Base-by-base conservation (phyloP, 2,797 vertebrate species). In the Hemibagrus guttatus region DNA sequence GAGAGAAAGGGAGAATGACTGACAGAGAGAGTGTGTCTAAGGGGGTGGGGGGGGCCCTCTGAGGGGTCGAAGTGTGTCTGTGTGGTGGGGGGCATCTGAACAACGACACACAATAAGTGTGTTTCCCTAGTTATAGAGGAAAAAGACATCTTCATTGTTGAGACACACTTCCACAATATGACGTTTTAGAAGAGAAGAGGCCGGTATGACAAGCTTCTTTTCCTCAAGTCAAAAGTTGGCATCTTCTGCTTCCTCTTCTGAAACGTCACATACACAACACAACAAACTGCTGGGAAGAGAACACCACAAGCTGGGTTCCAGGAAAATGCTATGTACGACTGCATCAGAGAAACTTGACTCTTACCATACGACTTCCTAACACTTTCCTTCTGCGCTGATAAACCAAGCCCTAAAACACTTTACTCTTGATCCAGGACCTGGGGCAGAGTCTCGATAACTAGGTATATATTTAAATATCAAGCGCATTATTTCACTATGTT, bases 151-250 rank as follows among this genome's bases (percentile, higher is more conserved):
- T 83, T 91, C 89, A 92, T 95, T 95, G 94, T 94, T 85, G 89
- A 54, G 92, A 93, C 94, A 95, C 94, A 94, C 94, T 94, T 95
- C 86, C 11, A 88, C 81, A 87, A 83, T n/a, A 91, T 81, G 75
- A 61, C 31, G 68, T 86, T 80, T 85, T 92, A 88, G 86, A 92
- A 93, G 91, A 78, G 90, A 89, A 91, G 89, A 90, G 81, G 84
- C 79, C 71, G 75, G 75, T 9, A 31, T 52, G 79, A 69, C 13
- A 28, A 88, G 71, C 61, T 35, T 52, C 72, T 69, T 72, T 71
- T 79, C 58, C 49, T 52, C 2, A 54, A 81, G 78, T 85, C 83
- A 76, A 75, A 81, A 52, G 31, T 42, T 74, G 64, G 2, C 68
- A 52, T 58, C 68, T 85, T 74, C 12, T 8, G 68, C 17, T 84